Base-by-base conservation (phyloP, 2,113 vertebrate species). In the Emydura subglobosa region DNA sequence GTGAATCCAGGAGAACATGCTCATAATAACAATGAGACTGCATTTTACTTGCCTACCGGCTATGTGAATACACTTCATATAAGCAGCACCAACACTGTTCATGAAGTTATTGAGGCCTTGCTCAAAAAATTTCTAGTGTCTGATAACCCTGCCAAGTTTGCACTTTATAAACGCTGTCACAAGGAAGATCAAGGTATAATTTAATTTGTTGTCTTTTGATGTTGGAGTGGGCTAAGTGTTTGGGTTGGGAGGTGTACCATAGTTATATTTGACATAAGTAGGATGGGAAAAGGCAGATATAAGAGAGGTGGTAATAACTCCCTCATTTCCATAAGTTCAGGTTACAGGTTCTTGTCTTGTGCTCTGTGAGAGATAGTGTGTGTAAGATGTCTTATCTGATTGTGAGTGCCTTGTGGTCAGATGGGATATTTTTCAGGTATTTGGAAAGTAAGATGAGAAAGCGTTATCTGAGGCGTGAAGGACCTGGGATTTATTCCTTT, bases 61-160 rank as follows among this genome's bases (percentile, higher is more conserved):
- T 98, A 98, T 5, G 92, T 95, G 96, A 99, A 99, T 95, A 99
- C 99, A 0, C 99, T 99, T 27, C 99, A 99, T 94, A 99, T 99
- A 98, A 99, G 99, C 98, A 99, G 99, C 94, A 98, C 96, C 50
- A 99, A 99, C 95, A 99, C 99, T 0, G 99, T 99, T 1, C 98
- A 96, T 85, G 99, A 99, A 93, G 99, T 99, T 47, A 99, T 99
- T 2, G 98, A 99, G 94, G 99, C 99, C 88, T 98, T 99, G 98
- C 98, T 99, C 91, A 98, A 97, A 57, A 99, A 99, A 98, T 99
- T 99, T 97, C 98, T 98, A 0, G 98, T 99, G 68, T 98, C 99
- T 1, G 99, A 99, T 98, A 99, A 99, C 97, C 99, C 99, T 13
- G 99, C 99, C 0, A 99, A 99, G 97, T 99, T 99, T 95, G 99